Evolutionary conservation across 2,113 vertebrate genomes (phyloP).

Genomic region (Nyctibius bracteatus): DNA sequence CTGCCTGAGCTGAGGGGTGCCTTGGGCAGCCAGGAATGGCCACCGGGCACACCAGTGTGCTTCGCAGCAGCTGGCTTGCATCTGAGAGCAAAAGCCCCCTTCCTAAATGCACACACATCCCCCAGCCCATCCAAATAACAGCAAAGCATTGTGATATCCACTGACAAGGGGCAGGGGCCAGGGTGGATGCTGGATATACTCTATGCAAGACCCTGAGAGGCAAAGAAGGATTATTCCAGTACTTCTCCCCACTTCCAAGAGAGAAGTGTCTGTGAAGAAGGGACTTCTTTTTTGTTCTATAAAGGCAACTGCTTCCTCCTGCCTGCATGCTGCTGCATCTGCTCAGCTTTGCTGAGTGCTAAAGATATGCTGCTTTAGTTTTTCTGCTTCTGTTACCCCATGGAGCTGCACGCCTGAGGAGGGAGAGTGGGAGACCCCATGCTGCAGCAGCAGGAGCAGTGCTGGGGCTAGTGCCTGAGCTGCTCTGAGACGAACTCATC

Average conservation of each 20-base stretch:
- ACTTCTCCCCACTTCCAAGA: background rate
- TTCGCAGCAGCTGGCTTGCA: background rate
- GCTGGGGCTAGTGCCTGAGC: background rate
- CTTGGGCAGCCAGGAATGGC: accelerated
- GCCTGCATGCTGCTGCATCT: accelerated
- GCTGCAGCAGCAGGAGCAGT: background rate
- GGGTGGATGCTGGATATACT: background rate
- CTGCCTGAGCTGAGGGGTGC: background rate
- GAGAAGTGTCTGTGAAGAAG: background rate
- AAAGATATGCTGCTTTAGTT: background rate
- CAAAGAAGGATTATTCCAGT: background rate
- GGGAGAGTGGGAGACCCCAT: background rate
- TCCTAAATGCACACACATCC: background rate
- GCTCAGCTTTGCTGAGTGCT: background rate
- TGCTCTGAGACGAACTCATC: background rate
- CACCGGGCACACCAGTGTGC: background rate
- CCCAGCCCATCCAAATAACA: background rate
- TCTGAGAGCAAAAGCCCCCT: background rate
- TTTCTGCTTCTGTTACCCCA: background rate
- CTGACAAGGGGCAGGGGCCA: background rate
- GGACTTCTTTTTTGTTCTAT: background rate
- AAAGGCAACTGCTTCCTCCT: background rate
- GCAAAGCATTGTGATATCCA: background rate
- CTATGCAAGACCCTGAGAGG: background rate
- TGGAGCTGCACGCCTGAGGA: background rate